These are phyloP conservation scores for Colletes gigas DNA, from an alignment of 1,140 invertebrate genomes.

Conservation along the genomic window DNA sequence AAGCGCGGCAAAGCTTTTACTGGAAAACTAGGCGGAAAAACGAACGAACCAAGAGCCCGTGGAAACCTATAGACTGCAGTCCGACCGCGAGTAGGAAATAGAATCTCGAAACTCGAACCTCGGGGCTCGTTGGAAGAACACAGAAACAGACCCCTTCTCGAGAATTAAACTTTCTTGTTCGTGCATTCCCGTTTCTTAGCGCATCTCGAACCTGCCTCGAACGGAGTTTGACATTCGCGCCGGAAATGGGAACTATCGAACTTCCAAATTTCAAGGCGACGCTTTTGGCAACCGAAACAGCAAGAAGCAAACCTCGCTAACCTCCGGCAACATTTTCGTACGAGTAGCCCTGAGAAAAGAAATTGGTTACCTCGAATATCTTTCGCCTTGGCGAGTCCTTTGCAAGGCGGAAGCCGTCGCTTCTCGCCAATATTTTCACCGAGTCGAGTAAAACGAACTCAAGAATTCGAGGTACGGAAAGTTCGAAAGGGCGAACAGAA, in stretches of 20 bases:
- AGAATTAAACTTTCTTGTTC: neutral
- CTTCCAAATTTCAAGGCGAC: too few relatives aligned
- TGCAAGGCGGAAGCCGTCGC: conserved; percentile 1
- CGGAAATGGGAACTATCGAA: neutral
- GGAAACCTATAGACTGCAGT: conserved; percentile 19
- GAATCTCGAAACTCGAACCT: conserved; percentile 2
- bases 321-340: conserved; percentile 14
- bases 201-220: neutral
- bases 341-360: conserved; percentile 37
- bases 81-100: conserved; percentile 16
- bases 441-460: neutral
- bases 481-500: neutral
- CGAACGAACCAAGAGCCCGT: conserved; percentile 34
- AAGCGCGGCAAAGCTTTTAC: neutral
- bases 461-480: too few relatives aligned
- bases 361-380: conserved; percentile 52
- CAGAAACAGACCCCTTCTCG: neutral
- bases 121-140: neutral
- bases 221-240: neutral
- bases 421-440: neutral
- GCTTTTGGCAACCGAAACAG: too few relatives aligned
- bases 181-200: neutral
- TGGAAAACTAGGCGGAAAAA: conserved; percentile 10
- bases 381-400: conserved; percentile 28
- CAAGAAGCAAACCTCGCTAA: neutral